Percentiles rank a stretch among this genome's conserved stretches.
These are phyloP conservation scores for Scelioninae gen. 1 DNA, from an alignment of 2,888 invertebrate genomes.

Conservation along the genomic window DNA sequence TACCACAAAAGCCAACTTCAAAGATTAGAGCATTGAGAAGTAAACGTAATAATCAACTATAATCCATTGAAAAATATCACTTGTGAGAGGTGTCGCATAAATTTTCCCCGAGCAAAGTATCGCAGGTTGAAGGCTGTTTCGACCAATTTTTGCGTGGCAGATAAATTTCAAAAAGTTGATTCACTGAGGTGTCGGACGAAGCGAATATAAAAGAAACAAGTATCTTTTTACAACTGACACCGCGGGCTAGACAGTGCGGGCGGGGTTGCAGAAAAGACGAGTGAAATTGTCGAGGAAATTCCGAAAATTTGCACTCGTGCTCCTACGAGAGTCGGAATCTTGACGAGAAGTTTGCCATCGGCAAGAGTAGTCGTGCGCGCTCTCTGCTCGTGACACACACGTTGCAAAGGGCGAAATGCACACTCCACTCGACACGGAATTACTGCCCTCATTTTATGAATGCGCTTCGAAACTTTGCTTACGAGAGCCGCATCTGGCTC, in stretches of 20 bases:
- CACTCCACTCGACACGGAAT: conserved; percentile 64
- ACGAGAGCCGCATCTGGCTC: conserved; percentile 68
- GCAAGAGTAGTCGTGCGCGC: conserved; percentile 74
- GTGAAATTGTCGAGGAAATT: conserved; percentile 70
- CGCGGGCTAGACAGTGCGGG: conserved; percentile 21
- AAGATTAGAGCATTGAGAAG: background rate
- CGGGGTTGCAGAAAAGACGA: conserved; percentile 9
- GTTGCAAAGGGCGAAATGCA: conserved; percentile 62
- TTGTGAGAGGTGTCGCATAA: conserved; percentile 2
- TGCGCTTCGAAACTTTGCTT: conserved; percentile 69
- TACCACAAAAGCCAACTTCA: background rate
- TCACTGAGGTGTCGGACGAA: conserved; percentile 36
- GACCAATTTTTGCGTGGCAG: conserved; percentile 35
- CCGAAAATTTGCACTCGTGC: conserved; percentile 73
- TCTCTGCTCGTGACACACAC: conserved; percentile 74
- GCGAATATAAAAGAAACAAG: conserved; percentile 52
- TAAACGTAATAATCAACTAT: background rate
- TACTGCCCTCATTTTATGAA: conserved; percentile 70
- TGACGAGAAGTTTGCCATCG: conserved; percentile 78
- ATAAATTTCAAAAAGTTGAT: conserved; percentile 55
- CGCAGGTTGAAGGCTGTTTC: conserved; percentile 11
- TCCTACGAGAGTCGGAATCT: conserved; percentile 74
- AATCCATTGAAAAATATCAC: background rate
- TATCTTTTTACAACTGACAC: conserved; percentile 47
- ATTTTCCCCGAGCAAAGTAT: conserved; percentile 18